phyloP scores from a whole-genome alignment of 23 tunicate species.

The Styela plicata region DNA sequence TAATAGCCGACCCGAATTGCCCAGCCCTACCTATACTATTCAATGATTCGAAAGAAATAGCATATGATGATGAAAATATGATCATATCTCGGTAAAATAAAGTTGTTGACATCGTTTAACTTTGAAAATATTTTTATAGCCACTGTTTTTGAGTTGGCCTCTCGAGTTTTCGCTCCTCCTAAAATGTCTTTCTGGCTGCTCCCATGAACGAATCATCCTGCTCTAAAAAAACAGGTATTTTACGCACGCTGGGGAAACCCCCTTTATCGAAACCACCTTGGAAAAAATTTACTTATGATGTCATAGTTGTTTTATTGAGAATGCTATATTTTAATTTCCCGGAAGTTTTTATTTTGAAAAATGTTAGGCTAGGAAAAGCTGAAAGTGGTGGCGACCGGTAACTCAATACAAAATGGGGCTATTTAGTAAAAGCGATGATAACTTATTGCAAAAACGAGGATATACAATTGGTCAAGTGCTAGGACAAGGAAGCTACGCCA shows the following conservation, averaged over 20 bases:
- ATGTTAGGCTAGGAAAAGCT: background rate
- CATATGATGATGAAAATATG: too few relatives aligned
- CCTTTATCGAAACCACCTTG: background rate
- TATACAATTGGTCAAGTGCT: slow-evolving; percentile 51
- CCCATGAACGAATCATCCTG: too few relatives aligned
- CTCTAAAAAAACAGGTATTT: too few relatives aligned
- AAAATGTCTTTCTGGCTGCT: too few relatives aligned
- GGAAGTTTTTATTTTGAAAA: background rate
- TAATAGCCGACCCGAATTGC: too few relatives aligned
- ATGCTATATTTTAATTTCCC: background rate
- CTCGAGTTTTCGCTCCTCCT: too few relatives aligned
- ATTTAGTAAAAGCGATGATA: slow-evolving; percentile 42
- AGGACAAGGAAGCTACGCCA: slow-evolving; percentile 86
- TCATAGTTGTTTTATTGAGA: background rate
- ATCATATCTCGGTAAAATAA: too few relatives aligned
- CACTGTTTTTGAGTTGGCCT: too few relatives aligned
- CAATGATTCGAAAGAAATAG: too few relatives aligned
- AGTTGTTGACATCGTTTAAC: too few relatives aligned
- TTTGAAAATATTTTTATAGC: too few relatives aligned
- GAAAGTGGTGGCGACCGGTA: background rate
- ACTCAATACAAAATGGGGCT: background rate
- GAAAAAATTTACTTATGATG: background rate
- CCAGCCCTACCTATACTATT: too few relatives aligned
- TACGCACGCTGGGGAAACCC: background rate
- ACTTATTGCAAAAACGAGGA: slow-evolving; percentile 51